Evolutionary conservation across 2,888 invertebrate genomes (phyloP), one percentile per base, ranked within the genome.

Genomic region (Nemapogon koenigi): DNA sequence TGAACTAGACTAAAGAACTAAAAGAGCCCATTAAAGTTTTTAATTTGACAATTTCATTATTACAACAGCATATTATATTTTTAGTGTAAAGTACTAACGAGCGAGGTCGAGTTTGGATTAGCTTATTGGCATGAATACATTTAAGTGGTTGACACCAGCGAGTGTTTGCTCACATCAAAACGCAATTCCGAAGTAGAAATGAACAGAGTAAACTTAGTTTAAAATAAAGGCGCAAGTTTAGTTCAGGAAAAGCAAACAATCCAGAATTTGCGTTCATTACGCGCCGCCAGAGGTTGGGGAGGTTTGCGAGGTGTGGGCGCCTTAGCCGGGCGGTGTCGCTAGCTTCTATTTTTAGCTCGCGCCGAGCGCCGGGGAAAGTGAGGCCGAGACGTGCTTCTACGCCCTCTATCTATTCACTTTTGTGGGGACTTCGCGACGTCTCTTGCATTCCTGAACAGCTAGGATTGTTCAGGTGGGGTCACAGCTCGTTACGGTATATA

Each of bases 271-370:
- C 19, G n/a, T 33, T 19, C 19, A 19, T 33, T 19, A 4, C 7
- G 18, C 14, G 19, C 19, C 33, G 33, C 33, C 19, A 33, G 33
- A 33, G 33, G 33, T 18, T 19, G 33, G n/a, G 40, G 39, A 38
- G 42, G 40, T 35, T 43, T 41, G 38, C 39, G 43, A 44, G 35
- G 41, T 37, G 45, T 43, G 17, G 44, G 49, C 41, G 48, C 45
- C 38, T 41, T 44, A 48, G 57, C 55, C 51, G 49, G 55, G 55
- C 57, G 56, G 54, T 55, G 57, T 55, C 51, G 56, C 53, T 62
- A 72, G 73, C 70, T 58, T 72, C 73, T 76, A 75, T 75, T 75
- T 75, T 73, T 76, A 75, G 75, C 57, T n/a, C n/a, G n/a, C n/a
- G n/a, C n/a, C 46, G 49, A 49, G 59, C n/a, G n/a, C 65, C 68